phyloP scores from a whole-genome alignment of 1,140 invertebrate genomes.

The Penaeus vannamei region DNA sequence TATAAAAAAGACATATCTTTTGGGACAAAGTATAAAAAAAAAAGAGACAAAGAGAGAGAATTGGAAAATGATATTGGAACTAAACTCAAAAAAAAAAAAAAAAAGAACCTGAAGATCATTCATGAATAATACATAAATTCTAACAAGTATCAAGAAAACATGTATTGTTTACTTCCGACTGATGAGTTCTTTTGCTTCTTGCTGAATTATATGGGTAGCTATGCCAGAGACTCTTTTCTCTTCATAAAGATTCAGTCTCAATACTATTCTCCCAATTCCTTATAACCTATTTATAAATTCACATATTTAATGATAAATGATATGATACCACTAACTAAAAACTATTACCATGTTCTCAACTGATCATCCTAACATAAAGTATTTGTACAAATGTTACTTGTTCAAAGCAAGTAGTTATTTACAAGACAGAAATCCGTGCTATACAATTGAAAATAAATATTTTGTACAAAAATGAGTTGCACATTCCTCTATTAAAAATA shows the following conservation, averaged over 20 bases:
- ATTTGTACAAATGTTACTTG: slow-evolving; percentile 50
- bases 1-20: too few relatives aligned
- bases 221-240: too few relatives aligned
- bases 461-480: slow-evolving; percentile 60
- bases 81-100: too few relatives aligned
- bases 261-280: too few relatives aligned
- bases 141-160: too few relatives aligned
- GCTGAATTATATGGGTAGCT: too few relatives aligned
- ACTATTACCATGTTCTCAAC: not conserved
- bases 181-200: too few relatives aligned
- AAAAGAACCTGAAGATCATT: too few relatives aligned
- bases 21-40: too few relatives aligned
- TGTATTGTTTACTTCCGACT: too few relatives aligned
- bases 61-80: not conserved
- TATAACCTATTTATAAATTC: not conserved
- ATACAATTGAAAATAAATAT: slow-evolving; percentile 61
- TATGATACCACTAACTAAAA: not conserved
- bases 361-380: slow-evolving; percentile 39
- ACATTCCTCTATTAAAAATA: slow-evolving; percentile 40
- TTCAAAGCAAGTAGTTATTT: slow-evolving; percentile 51
- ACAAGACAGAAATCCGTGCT: slow-evolving; percentile 52
- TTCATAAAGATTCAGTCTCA: too few relatives aligned
- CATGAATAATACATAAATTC: too few relatives aligned
- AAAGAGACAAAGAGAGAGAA: not conserved
- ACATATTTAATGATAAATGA: not conserved